Evolutionary conservation across 2,888 invertebrate genomes (phyloP), one percentile per base, ranked within the genome.

Genomic region (Drosophila niveifrons): DNA sequence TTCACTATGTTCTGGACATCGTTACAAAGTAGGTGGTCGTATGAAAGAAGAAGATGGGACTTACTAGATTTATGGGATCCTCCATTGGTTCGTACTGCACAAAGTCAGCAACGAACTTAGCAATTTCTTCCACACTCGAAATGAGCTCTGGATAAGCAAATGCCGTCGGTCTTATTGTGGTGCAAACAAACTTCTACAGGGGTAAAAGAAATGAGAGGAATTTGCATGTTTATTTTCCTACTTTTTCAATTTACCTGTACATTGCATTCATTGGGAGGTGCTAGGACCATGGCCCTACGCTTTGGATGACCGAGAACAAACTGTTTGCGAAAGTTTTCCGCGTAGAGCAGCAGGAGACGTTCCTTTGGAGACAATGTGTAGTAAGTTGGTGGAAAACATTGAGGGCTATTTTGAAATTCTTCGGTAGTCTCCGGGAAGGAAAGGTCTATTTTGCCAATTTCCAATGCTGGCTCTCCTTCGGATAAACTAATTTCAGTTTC

Each of bases 161-260:
- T 74, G 95, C 95, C 11, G 97, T 97, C 18, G 96, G 96, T 46
- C 96, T 94, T 72, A 98, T 94, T 2, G 96, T 95, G 6, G 96
- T 96, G 80, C 96, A 97, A 43, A 98, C 97, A 94, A 98, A 96
- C 95, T 98, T 98, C 97, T 97, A 91, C 0, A 46, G 58, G 28
- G 1, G 10, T n/a, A 55, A 1, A 31, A 17, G 3, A n/a, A 13
- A 17, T 34, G 34, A 11, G 1, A 34, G n/a, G 15, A n/a, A 2
- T 7, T 4, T 7, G 11, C 3, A 9, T 39, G 28, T 31, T 6
- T 17, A 3, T 9, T 2, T 4, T 3, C 11, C n/a, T n/a, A 7
- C 1, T 15, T 4, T n/a, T 6, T 1, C 1, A 8, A 29, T 41
- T 46, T 92, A 96, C 96, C 94, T 96, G 95, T 67, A 96, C 93